A percentile compares a stretch with the other conserved stretches of the same genome.
phyloP scores from a whole-genome alignment of 2,113 vertebrate genomes.

The Guaruba guarouba region DNA sequence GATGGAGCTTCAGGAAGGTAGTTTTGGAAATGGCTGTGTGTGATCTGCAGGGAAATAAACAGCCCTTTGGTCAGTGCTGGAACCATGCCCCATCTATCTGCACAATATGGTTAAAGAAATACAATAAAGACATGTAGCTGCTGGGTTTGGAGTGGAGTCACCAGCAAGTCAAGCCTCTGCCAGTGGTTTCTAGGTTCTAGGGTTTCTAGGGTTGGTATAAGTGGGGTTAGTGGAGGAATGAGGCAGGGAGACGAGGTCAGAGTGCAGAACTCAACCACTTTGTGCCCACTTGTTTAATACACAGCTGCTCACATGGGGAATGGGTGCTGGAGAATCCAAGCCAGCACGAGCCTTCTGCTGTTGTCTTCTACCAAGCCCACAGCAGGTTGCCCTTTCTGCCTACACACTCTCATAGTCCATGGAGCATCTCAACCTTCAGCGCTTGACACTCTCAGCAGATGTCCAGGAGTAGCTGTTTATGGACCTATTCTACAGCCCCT shows the following conservation, averaged over 20 bases:
- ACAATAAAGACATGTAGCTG: neutral
- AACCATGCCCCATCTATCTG: neutral
- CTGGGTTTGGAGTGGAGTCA: neutral
- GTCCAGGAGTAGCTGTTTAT: neutral
- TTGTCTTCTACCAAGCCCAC: neutral
- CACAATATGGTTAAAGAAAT: neutral
- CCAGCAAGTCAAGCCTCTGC: neutral
- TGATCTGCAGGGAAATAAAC: neutral
- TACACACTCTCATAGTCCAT: fast-evolving
- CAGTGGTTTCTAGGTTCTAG: neutral
- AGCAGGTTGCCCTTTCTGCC: neutral
- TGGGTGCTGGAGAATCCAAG: fast-evolving
- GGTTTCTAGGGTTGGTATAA: neutral
- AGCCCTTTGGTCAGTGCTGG: neutral
- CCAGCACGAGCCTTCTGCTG: fast-evolving
- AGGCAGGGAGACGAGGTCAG: neutral
- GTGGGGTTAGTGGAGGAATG: neutral
- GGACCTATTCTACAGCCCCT: neutral
- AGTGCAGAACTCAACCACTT: neutral
- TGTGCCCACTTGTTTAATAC: neutral
- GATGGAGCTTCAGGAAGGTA: neutral
- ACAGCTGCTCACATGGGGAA: neutral
- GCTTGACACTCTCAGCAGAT: neutral
- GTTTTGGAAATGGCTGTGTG: neutral
- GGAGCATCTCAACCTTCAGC: neutral